These are phyloP conservation scores for Rhodeus uyekii DNA, from an alignment of 2,797 vertebrate genomes.

Conservation along the genomic window DNA sequence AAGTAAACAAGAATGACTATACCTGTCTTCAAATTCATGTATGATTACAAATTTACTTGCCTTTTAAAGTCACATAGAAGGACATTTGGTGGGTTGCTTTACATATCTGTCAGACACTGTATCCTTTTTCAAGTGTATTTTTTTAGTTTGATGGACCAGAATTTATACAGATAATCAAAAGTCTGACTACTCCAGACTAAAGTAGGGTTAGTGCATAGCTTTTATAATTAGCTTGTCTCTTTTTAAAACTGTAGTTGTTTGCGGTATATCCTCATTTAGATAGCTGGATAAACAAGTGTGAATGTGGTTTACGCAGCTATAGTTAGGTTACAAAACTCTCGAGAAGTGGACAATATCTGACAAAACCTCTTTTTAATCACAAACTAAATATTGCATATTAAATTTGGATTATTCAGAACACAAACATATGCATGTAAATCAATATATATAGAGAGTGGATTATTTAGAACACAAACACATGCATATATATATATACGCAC, in stretches of 20 bases:
- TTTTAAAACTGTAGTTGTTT: neutral
- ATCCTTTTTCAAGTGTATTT: neutral
- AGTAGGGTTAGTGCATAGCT: neutral
- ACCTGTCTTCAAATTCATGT: neutral
- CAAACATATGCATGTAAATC: too few species aligned
- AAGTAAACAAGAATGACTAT: neutral
- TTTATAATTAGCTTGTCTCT: slow-evolving; percentile 6
- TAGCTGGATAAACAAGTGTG: neutral
- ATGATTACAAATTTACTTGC: neutral
- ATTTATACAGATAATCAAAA: slow-evolving; percentile 10
- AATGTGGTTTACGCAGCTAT: neutral
- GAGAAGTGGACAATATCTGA: neutral
- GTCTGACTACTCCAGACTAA: neutral
- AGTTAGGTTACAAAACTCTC: neutral
- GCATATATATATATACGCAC: too few species aligned
- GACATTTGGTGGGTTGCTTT: neutral
- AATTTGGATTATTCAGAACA: too few species aligned
- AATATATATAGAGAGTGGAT: too few species aligned
- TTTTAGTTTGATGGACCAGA: neutral
- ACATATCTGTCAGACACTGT: too few species aligned
- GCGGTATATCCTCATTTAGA: neutral
- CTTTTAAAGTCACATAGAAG: neutral
- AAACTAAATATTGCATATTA: neutral
- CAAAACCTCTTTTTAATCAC: neutral
- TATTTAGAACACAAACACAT: too few species aligned